Evolutionary conservation across 2,888 invertebrate genomes (phyloP), one percentile per base, ranked within the genome.

Genomic region (Standfussiana lucernea): DNA sequence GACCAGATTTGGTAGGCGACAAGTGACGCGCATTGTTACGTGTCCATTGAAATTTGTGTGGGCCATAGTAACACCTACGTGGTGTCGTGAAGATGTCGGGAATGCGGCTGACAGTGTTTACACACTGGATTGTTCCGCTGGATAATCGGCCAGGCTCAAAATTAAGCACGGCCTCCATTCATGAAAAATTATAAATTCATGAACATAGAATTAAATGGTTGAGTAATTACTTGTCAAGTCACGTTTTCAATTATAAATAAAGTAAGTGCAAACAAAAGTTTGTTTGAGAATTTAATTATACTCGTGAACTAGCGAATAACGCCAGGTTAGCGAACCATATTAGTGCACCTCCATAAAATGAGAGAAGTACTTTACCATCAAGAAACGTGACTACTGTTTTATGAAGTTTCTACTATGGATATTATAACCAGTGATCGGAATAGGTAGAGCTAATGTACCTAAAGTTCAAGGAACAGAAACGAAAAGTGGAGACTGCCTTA

Each of bases 1-100:
- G 95, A 95, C 94, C 95, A 95, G 95, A 95, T 95, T 95, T 95
- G 91, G 95, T 93, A 92, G 93, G 92, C 93, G 95, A 96, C 95
- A 95, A 96, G 95, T 95, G 96, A 96, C 88, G 93, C 76, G 90
- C 92, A 92, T 96, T 96, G 96, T 96, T 92, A 88, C 84, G 76
- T 78, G 77, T 78, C 92, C 89, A 95, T 96, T 94, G 95, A 96
- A 96, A 92, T 96, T 92, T 89, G 96, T 96, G 96, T 96, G 96
- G 96, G 92, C 95, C 92, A 90, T 86, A 89, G 92, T 92, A 90
- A 93, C 94, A 92, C 94, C 94, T 94, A 94, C 96, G 94, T 93
- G 92, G 94, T 80, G 90, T 87, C 86, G 86, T 84, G 88, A 81
- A 88, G 90, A 86, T 86, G 86, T 82, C 80, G 86, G 88, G 88